Base-by-base conservation (phyloP, 2,888 invertebrate species). In the Glyphotaelius pellucidus region DNA sequence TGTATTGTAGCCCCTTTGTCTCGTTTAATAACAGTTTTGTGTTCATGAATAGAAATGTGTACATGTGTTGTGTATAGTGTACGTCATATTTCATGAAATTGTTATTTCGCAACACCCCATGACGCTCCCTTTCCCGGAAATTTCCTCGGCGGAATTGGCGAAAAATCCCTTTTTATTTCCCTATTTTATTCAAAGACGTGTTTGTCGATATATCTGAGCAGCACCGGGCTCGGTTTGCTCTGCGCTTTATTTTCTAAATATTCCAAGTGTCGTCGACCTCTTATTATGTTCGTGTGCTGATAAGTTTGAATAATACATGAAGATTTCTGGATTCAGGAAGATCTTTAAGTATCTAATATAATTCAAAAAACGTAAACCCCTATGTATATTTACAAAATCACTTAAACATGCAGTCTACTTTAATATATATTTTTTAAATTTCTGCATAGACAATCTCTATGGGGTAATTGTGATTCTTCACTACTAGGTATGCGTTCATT, bases 1-100 rank as follows among this genome's bases (percentile, higher is more conserved):
- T 67, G 67, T 25, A 67, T 67, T 0, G 9, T 67, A 67, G 0
- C 67, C 67, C 67, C 9, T 67, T 67, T 67, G 67, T 67, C 67
- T 67, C 67, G 67, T 67, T 67, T 67, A 67, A 67, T 67, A 67
- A 67, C 67, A 67, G 67, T 67, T 67, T 67, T 67, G 67, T 67
- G 9, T 67, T 67, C 67, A n/a, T 67, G 67, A 67, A 67, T 25
- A 67, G 67, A 67, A 67, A 67, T 67, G 67, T 25, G 52, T 67
- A 19, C 25, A 25, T 25, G 52, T 67, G 52, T 67, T 25, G 52
- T 67, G 25, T 25, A n/a, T n/a, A 67, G 67, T 25, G 67, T 25
- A 67, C 25, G 67, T 67, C 67, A 67, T 67, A 67, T 67, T 67
- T 67, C 67, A 67, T 67, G 67, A n/a, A 67, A 67, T 67, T 67